These are phyloP conservation scores for Eurypyga helias DNA, from an alignment of 2,113 vertebrate species.

Conservation along the genomic window DNA sequence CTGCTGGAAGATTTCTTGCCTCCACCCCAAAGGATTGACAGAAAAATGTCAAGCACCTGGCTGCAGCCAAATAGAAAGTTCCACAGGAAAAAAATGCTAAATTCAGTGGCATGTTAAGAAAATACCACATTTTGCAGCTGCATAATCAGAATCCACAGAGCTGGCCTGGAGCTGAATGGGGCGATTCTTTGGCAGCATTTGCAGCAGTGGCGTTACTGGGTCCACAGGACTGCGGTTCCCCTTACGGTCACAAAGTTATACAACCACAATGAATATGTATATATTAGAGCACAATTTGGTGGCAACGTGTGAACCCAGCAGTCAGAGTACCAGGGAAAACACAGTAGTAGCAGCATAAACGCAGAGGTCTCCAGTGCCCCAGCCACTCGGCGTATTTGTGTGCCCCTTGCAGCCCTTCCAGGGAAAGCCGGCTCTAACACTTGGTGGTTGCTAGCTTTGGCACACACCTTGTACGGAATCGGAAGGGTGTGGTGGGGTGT, in stretches of 20 bases:
- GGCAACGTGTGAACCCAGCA: background rate
- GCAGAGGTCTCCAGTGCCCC: background rate
- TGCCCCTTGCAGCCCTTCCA: background rate
- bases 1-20: background rate
- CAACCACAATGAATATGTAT: background rate
- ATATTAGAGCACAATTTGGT: background rate
- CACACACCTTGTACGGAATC: background rate
- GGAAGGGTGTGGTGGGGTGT: background rate
- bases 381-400: background rate
- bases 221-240: background rate
- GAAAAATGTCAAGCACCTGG: background rate
- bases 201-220: background rate
- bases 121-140: background rate
- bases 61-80: background rate
- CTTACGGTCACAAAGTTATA: background rate
- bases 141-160: background rate
- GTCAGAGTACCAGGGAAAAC: background rate
- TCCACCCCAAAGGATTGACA: background rate
- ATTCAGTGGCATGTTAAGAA: background rate
- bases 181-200: background rate
- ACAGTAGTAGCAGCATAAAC: background rate
- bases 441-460: background rate
- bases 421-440: rapidly evolving
- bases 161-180: background rate
- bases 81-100: background rate